Conservation (phyloP, 2,113 vertebrate genomes). For the Sphaerodactylus townsendi region DNA sequence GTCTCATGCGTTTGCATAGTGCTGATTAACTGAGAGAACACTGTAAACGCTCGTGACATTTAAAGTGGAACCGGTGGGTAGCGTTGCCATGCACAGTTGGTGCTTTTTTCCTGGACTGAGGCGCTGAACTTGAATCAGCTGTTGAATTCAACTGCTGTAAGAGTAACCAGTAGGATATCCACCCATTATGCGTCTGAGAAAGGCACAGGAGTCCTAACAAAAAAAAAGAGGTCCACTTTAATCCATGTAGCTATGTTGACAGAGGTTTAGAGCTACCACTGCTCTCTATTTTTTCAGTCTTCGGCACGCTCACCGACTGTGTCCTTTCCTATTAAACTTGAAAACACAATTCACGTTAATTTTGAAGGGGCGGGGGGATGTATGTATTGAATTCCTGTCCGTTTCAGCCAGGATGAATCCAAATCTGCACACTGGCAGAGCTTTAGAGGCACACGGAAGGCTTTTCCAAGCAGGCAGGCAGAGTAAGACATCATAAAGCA, state of each 20-base stretch:
- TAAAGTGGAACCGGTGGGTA: background rate
- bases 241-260: background rate
- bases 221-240: background rate
- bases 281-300: background rate
- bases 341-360: background rate
- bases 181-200: background rate
- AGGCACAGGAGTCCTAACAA: background rate
- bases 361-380: background rate
- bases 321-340: background rate
- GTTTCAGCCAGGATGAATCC: background rate
- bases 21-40: background rate
- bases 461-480: background rate
- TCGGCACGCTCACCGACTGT: background rate
- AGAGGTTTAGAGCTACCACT: background rate
- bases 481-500: background rate
- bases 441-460: background rate
- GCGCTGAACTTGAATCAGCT: background rate
- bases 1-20: background rate
- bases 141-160: background rate
- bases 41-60: background rate
- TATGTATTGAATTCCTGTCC: background rate
- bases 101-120: background rate
- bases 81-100: background rate
- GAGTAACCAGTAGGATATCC: too few relatives aligned
- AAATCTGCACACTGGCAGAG: background rate